Evolutionary conservation across 2,888 invertebrate species (phyloP).

Genomic region (Erannis defoliaria): DNA sequence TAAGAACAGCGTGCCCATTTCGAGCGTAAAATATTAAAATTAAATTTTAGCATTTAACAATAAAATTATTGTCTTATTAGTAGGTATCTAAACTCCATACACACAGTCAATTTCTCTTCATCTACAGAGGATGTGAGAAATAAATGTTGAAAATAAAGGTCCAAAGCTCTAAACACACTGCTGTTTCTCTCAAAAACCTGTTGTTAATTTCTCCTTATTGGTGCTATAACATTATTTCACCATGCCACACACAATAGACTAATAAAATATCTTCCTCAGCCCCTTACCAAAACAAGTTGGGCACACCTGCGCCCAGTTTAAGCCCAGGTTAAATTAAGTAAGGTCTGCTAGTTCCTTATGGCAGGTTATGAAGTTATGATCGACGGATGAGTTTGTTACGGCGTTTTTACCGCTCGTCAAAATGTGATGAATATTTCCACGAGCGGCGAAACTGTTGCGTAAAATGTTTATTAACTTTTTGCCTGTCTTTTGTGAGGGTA

Average conservation of each 20-base stretch:
- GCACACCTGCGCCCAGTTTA: constrained; percentile 34
- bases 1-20: no score
- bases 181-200: no score
- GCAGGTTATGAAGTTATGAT: constrained; percentile 47
- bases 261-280: background rate
- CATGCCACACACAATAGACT: background rate
- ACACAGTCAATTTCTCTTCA: no score
- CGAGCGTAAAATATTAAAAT: no score
- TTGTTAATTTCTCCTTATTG: no score
- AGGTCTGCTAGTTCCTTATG: constrained; percentile 35
- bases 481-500: constrained; percentile 16
- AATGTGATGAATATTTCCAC: constrained; percentile 24
- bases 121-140: no score
- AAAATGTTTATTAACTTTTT: constrained; percentile 35
- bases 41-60: no score
- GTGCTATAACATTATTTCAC: no score
- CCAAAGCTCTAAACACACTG: no score
- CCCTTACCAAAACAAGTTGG: constrained; percentile 2
- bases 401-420: constrained; percentile 28
- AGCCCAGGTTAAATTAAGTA: constrained; percentile 51
- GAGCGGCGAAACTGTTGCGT: constrained; percentile 23
- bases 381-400: constrained; percentile 36
- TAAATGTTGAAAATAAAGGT: no score
- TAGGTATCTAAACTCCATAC: no score
- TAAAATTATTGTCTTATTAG: no score